Percentiles rank a stretch among this genome's conserved stretches.
These are phyloP conservation scores for Lucilia sericata DNA, from an alignment of 1,140 invertebrate species.

Conservation along the genomic window DNA sequence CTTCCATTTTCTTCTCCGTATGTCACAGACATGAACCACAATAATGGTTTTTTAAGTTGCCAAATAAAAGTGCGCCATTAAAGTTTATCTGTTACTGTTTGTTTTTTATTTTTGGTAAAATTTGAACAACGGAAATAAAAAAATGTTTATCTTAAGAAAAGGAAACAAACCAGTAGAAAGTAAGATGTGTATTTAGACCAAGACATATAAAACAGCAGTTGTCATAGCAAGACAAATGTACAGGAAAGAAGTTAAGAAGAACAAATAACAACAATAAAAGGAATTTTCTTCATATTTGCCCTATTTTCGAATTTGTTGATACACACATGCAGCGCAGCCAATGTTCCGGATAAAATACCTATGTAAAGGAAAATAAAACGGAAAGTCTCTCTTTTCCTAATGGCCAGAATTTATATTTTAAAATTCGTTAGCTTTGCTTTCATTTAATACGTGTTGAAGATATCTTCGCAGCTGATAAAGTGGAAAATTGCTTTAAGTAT, in stretches of 20 bases:
- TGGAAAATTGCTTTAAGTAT: no score
- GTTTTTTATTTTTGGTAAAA: neutral
- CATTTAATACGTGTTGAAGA: no score
- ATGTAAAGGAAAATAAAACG: neutral
- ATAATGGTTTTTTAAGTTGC: neutral
- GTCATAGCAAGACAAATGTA: constrained; percentile 9
- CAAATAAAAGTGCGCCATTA: neutral
- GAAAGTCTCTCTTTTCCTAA: no score
- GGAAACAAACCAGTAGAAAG: neutral
- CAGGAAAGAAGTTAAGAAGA: neutral
- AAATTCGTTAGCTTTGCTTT: no score
- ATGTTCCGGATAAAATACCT: neutral
- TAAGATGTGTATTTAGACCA: neutral
- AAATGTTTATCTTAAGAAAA: neutral
- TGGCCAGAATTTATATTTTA: no score
- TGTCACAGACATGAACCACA: no score
- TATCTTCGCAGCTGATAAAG: no score
- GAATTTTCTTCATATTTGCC: neutral
- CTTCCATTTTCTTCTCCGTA: no score
- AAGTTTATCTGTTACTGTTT: constrained; percentile 1
- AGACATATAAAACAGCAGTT: neutral
- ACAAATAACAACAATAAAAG: neutral
- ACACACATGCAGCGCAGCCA: neutral
- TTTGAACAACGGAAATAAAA: neutral
- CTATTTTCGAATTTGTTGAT: neutral